Evolutionary conservation across 1,140 invertebrate species (phyloP).

Genomic region (Calosoma granatense): DNA sequence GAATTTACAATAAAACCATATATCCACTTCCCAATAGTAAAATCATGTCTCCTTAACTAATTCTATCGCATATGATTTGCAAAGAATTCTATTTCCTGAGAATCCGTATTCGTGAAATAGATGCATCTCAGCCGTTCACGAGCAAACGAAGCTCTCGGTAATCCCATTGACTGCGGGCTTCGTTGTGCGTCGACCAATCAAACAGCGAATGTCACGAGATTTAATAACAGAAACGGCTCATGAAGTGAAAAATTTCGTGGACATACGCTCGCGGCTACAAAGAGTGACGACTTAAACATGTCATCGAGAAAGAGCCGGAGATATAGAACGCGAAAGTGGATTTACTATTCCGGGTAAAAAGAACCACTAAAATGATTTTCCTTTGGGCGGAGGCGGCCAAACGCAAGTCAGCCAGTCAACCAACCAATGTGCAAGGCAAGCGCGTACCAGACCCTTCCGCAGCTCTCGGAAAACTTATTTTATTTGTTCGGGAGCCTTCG

Average conservation of each 20-base stretch:
- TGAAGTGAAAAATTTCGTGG: too few species aligned
- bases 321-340: neutral
- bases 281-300: neutral
- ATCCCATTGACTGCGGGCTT: too few species aligned
- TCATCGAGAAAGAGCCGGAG: neutral
- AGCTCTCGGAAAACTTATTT: too few species aligned
- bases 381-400: too few species aligned
- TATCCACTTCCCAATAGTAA: too few species aligned
- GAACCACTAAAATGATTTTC: neutral
- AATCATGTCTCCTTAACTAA: too few species aligned
- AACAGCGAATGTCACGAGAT: neutral
- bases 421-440: too few species aligned
- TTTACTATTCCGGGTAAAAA: neutral
- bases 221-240: neutral
- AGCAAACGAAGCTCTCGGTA: neutral
- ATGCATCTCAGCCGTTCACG: neutral
- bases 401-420: neutral
- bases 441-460: too few species aligned
- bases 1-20: too few species aligned
- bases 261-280: neutral
- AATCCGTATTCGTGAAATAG: too few species aligned
- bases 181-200: neutral
- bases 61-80: too few species aligned
- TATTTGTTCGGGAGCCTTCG: neutral
- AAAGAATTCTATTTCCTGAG: too few species aligned